Evolutionary conservation across 2,113 vertebrate species (phyloP).

Genomic region (Odocoileus hemionus): DNA sequence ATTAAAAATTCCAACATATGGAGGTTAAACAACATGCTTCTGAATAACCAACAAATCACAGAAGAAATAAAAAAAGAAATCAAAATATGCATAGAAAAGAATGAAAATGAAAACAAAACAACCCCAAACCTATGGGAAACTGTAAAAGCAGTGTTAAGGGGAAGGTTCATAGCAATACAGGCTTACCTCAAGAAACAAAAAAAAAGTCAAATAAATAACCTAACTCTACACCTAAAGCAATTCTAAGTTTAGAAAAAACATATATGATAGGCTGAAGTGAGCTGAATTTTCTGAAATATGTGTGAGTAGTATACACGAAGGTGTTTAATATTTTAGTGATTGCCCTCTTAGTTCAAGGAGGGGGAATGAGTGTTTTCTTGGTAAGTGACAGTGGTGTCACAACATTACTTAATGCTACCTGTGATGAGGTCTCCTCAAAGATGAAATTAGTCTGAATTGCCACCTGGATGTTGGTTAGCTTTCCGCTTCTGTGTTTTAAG

Average conservation of each 20-base stretch:
- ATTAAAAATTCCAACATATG: too few species aligned
- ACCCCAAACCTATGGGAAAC: too few species aligned
- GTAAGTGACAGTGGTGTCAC: neutral
- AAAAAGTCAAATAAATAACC: too few species aligned
- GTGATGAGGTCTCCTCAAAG: neutral
- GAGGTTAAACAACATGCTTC: too few species aligned
- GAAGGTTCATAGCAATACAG: too few species aligned
- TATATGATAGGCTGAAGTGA: neutral
- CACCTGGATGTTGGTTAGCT: neutral
- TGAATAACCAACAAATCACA: too few species aligned
- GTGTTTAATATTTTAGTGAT: neutral
- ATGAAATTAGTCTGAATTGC: neutral
- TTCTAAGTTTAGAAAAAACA: neutral
- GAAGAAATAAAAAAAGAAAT: too few species aligned
- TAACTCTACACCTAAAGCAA: too few species aligned
- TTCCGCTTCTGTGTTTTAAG: neutral
- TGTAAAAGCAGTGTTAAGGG: too few species aligned
- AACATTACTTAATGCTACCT: neutral
- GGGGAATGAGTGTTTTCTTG: neutral
- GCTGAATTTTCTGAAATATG: neutral
- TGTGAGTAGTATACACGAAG: rapidly evolving
- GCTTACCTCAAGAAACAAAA: too few species aligned
- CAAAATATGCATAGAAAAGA: too few species aligned
- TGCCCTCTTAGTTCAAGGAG: neutral
- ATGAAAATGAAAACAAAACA: too few species aligned